These are phyloP conservation scores for Chaetodon trifascialis DNA, from an alignment of 2,113 vertebrate species.

Conservation along the genomic window DNA sequence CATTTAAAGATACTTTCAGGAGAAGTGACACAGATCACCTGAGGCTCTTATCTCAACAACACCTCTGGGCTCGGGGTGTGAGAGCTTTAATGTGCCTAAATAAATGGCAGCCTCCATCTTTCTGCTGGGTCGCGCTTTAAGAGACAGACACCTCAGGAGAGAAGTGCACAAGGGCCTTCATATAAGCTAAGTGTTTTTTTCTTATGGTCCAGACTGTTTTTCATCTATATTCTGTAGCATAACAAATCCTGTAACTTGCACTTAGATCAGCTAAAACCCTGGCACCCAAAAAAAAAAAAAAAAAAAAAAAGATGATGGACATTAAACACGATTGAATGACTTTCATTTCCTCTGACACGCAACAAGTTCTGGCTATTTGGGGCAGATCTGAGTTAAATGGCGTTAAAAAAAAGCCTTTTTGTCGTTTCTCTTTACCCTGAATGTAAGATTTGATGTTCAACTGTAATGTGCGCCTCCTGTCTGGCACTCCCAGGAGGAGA, in stretches of 20 bases:
- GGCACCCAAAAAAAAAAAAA: slow-evolving; percentile 11
- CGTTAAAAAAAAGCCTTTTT: slow-evolving; percentile 5
- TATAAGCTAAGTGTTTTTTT: slow-evolving; percentile 40
- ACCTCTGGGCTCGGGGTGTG: slow-evolving; percentile 58
- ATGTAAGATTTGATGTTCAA: slow-evolving; percentile 10
- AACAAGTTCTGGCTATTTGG: slow-evolving; percentile 28
- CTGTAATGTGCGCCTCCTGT: neutral
- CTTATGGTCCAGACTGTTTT: slow-evolving; percentile 55
- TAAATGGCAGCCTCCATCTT: slow-evolving; percentile 51
- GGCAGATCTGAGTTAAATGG: slow-evolving; percentile 39
- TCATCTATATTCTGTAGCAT: slow-evolving; percentile 36
- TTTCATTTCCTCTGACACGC: slow-evolving; percentile 49
- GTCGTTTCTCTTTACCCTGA: slow-evolving; percentile 3
- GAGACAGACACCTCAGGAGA: slow-evolving; percentile 56
- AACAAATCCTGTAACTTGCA: slow-evolving; percentile 31
- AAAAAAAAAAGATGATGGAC: neutral
- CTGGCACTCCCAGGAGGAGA: neutral
- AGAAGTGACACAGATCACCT: slow-evolving; percentile 58
- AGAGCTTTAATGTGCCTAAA: slow-evolving; percentile 69
- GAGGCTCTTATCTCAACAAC: slow-evolving; percentile 76
- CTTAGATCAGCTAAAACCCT: slow-evolving; percentile 50
- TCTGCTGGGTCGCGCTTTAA: slow-evolving; percentile 54
- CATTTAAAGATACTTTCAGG: slow-evolving; percentile 72
- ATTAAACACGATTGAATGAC: slow-evolving; percentile 56
- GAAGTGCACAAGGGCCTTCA: slow-evolving; percentile 23